Conservation (phyloP, 2,113 vertebrate genomes). For the Pongo pygmaeus region DNA sequence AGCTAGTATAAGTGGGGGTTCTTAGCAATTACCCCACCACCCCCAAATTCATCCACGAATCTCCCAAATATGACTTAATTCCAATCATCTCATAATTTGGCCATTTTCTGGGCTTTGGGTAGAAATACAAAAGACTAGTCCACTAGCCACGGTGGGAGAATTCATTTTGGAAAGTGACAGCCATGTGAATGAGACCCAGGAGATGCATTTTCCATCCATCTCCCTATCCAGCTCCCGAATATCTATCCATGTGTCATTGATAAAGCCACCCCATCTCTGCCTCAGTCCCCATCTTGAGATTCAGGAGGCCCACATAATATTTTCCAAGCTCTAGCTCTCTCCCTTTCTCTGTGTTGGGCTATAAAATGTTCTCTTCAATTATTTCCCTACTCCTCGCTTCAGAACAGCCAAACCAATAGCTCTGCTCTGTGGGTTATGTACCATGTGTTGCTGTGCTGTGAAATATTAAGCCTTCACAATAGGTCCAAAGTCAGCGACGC, state of each 20-base stretch:
- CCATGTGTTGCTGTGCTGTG: constrained; percentile 64
- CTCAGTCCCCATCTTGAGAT: not conserved
- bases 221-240: not conserved
- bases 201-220: not conserved
- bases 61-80: not conserved
- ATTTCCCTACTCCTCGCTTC: constrained; percentile 69
- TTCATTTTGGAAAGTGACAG: not conserved
- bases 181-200: not conserved
- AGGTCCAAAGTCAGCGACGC: constrained; percentile 74
- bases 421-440: constrained; percentile 37
- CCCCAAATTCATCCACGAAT: not conserved
- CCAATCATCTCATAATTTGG: not conserved
- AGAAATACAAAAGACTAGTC: not conserved
- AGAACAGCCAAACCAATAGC: constrained; percentile 69
- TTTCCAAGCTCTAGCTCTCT: constrained; percentile 56
- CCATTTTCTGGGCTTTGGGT: not conserved
- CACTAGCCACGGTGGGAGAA: not conserved
- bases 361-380: constrained; percentile 76
- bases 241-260: fast-evolving
- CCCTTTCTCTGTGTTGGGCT: constrained; percentile 29
- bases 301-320: not conserved
- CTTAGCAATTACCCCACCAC: not conserved
- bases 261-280: not conserved
- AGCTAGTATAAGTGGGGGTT: not conserved
- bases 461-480: constrained; percentile 75